phyloP scores from a whole-genome alignment of 2,113 vertebrate genomes.

The Isichthys henryi region DNA sequence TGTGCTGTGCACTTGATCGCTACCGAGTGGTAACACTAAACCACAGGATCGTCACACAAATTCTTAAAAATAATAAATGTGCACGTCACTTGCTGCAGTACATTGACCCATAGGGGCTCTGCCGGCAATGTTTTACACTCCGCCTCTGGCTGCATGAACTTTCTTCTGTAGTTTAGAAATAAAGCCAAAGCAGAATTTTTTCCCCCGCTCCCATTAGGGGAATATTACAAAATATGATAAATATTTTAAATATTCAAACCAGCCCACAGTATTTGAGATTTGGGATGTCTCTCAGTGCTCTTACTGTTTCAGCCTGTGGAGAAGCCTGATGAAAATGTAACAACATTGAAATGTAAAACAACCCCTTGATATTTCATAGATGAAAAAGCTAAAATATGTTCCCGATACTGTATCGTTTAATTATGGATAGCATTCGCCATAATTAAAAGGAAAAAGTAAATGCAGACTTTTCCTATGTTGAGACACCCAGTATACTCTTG shows the following conservation, averaged over 20 bases:
- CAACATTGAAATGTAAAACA: slow-evolving; percentile 2
- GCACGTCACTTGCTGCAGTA: not conserved
- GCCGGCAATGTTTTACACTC: not conserved
- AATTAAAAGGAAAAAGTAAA: not conserved
- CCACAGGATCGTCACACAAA: not conserved
- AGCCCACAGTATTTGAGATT: not conserved
- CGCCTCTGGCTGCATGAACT: not conserved
- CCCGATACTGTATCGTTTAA: slow-evolving; percentile 1
- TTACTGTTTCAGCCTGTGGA: not conserved
- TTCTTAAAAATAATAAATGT: not conserved
- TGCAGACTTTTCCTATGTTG: not conserved
- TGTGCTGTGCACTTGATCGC: not conserved
- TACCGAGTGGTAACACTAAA: not conserved
- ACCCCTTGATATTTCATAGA: slow-evolving; percentile 6
- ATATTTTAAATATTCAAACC: slow-evolving; percentile 4
- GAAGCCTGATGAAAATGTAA: not conserved
- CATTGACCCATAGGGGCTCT: not conserved
- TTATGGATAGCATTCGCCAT: not conserved
- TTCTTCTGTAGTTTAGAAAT: not conserved
- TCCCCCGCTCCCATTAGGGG: not conserved
- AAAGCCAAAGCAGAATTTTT: not conserved
- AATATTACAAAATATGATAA: slow-evolving; percentile 7
- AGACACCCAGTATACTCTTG: not conserved
- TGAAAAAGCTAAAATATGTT: not conserved
- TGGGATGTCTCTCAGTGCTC: not conserved